Evolutionary conservation across 2,113 vertebrate species (phyloP).

Genomic region (Euleptes europaea): DNA sequence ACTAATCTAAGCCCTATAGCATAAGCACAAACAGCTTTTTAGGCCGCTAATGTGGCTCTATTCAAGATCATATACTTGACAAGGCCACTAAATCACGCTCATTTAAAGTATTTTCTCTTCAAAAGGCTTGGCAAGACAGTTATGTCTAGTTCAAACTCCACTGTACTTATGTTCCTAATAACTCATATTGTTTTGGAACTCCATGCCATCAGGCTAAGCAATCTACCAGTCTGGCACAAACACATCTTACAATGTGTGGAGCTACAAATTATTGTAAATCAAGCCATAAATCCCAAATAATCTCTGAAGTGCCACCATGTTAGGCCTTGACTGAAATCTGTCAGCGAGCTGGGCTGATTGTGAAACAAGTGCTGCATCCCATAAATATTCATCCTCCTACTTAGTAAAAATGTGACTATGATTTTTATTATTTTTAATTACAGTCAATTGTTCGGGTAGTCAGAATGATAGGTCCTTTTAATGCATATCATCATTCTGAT

Average conservation of each 20-base stretch:
- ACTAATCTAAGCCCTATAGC: neutral
- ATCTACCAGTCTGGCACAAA: neutral
- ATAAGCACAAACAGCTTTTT: neutral
- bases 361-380: neutral
- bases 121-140: neutral
- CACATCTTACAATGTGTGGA: neutral
- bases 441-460: neutral
- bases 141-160: neutral
- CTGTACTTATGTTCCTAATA: neutral
- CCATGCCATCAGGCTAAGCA: neutral
- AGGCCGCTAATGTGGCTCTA: neutral
- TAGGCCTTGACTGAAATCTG: constrained; percentile 35
- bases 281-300: constrained; percentile 47
- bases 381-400: neutral
- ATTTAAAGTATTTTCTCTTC: neutral
- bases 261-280: constrained; percentile 15
- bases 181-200: neutral
- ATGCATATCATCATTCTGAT: neutral
- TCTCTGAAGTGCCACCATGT: constrained; percentile 42
- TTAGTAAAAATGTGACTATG: neutral
- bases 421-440: neutral
- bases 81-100: neutral
- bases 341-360: constrained; percentile 31
- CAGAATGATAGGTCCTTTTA: neutral
- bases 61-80: neutral